Base-by-base conservation (phyloP, 92 coral and sea anemone species). In the Bergia sp. region DNA sequence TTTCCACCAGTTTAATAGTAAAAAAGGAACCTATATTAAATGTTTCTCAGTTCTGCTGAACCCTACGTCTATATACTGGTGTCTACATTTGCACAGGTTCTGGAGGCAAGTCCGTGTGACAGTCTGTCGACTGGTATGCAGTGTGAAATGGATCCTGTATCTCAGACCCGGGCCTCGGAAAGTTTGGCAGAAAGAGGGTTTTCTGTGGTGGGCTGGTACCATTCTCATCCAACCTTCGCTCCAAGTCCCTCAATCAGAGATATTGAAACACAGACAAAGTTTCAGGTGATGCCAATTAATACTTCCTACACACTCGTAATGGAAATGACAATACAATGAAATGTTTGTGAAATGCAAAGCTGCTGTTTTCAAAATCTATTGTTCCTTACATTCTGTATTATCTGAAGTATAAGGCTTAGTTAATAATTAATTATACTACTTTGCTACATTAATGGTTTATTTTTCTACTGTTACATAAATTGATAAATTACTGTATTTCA, bases 121-220 rank as follows among this genome's bases (percentile, higher is more conserved):
- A 95, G 98, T 18, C 53, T 95, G 21, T 93, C 96, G 82, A 95
- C 98, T 42, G 96, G 96, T 71, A 90, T 95, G 78, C 98, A 95
- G 79, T 95, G 98, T 82, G 98, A 95, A 91, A 95, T 95, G 98
- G 98, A 95, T 81, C 98, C 98, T n/a, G 96, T 95, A 53, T 95
- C 98, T 64, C 98, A 95, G 85, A 95, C 98, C 89, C 94, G 94
- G 91, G 98, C 98, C 69, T 95, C 93, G 11, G 98, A 95, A 69
- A 90, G 91, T 45, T 83, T 95, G 42, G 96, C 98, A 0, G 88
- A 85, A 45, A 80, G 82, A 57, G 98, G 98, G 38, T 86, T 93
- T 69, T 86, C 95, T 71, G 98, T 95, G 64, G 98, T 95, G 86
- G 98, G 98, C 86, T 95, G 98, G 98, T 95, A 95, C 89, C 98